Conservation (phyloP, 2,797 vertebrate genomes). For the Perodicticus potto region DNA sequence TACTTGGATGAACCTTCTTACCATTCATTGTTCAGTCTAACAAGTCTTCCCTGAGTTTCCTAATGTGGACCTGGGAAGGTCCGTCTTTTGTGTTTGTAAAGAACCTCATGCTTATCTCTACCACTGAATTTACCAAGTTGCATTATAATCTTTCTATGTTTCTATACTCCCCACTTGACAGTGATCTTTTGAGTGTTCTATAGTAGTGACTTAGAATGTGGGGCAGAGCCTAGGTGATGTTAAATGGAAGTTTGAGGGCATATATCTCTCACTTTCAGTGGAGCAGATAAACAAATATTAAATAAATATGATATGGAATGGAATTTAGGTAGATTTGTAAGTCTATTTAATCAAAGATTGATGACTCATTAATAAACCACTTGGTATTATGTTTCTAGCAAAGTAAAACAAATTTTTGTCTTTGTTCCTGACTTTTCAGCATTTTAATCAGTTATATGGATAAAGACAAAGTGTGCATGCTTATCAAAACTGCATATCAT, state of each 20-base stretch:
- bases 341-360: not conserved
- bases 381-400: slow-evolving; percentile 5
- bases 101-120: not conserved
- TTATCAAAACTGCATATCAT: slow-evolving; percentile 16
- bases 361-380: not conserved
- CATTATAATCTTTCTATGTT: not conserved
- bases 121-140: not conserved
- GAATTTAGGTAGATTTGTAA: not conserved
- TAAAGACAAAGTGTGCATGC: slow-evolving; percentile 1
- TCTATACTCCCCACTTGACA: not conserved
- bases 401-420: not conserved
- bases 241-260: not conserved
- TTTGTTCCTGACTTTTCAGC: not conserved
- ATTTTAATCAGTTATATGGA: slow-evolving; percentile 8
- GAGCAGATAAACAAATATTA: not conserved
- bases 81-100: not conserved
- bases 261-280: slow-evolving; percentile 14
- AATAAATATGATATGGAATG: not conserved
- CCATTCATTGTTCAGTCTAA: not conserved
- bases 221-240: not conserved
- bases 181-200: not conserved
- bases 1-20: not conserved
- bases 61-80: not conserved
- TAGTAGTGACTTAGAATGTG: not conserved
- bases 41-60: not conserved